Evolutionary conservation across 2,888 invertebrate species (phyloP).

Genomic region (Papilio protenor): DNA sequence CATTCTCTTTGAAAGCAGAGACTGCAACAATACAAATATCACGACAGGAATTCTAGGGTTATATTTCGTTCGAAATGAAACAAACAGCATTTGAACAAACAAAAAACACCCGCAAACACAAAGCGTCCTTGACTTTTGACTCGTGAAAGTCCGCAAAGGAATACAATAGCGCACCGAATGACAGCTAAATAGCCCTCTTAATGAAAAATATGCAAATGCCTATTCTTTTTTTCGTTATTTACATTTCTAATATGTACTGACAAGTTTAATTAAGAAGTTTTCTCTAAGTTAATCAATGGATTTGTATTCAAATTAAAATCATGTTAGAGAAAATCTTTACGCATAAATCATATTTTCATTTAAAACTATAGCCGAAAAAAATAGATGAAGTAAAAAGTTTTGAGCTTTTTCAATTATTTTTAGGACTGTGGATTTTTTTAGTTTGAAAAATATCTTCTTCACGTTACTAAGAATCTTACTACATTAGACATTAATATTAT

Average conservation of each 20-base stretch:
- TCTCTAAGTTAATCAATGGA: neutral
- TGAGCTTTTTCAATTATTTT: too few relatives aligned
- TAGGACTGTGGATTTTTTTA: neutral
- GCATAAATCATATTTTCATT: neutral
- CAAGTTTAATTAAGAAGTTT: conserved; percentile 15
- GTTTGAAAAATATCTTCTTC: neutral
- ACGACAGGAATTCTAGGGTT: neutral
- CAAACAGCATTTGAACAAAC: conserved; percentile 6
- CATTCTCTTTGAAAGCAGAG: neutral
- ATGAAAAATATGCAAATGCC: conserved; percentile 20
- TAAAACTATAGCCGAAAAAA: neutral
- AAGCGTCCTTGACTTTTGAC: conserved; percentile 22
- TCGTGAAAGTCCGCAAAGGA: conserved; percentile 25
- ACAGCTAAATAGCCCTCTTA: conserved; percentile 13
- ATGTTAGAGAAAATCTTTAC: neutral
- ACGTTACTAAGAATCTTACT: too few relatives aligned
- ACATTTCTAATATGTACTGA: conserved; percentile 13
- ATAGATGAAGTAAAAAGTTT: neutral
- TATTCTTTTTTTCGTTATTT: conserved; percentile 10
- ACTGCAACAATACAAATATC: neutral
- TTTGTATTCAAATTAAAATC: neutral
- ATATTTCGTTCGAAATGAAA: neutral
- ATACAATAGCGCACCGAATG: conserved; percentile 19
- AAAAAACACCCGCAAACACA: conserved; percentile 1
- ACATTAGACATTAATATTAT: too few relatives aligned